Conservation (phyloP, 30 jellyfish, hydroid and myxozoan species). For the Hydractinia echinata region DNA sequence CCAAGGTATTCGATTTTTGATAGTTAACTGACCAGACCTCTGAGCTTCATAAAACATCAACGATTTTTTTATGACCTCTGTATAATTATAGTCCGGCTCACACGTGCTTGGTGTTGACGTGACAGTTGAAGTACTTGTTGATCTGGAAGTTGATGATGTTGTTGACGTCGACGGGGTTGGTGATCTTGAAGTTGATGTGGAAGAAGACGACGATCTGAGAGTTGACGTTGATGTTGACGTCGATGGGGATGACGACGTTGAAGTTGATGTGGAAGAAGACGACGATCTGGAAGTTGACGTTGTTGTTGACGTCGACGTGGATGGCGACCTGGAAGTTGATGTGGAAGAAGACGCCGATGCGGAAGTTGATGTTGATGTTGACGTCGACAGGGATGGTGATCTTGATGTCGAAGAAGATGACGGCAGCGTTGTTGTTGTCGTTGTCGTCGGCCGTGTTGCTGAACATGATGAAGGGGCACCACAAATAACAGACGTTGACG, state of each 20-base stretch:
- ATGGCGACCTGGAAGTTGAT: not conserved
- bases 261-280: not conserved
- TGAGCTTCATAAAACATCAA: conserved; percentile 72
- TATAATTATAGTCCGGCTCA: conserved; percentile 35
- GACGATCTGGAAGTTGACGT: not conserved
- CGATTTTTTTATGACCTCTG: conserved; percentile 44
- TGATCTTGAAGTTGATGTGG: not conserved
- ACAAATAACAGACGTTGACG: too few relatives aligned
- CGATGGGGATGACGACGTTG: not conserved
- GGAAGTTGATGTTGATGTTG: not conserved
- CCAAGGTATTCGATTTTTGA: conserved; percentile 51
- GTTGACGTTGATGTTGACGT: not conserved
- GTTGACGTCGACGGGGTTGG: not conserved
- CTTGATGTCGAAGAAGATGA: not conserved
- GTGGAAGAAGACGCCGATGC: not conserved
- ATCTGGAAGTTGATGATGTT: not conserved
- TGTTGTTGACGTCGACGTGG: conserved; percentile 8
- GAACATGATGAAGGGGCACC: not conserved
- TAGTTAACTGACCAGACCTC: conserved; percentile 74
- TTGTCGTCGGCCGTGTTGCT: not conserved
- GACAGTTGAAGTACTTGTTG: not conserved
- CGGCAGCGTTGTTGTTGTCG: not conserved
- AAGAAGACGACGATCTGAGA: not conserved
- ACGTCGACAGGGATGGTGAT: not conserved
- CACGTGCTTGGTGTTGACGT: conserved; percentile 33